Base-by-base conservation (phyloP, 2,888 invertebrate genomes). In the Podotricha telesiphe region DNA sequence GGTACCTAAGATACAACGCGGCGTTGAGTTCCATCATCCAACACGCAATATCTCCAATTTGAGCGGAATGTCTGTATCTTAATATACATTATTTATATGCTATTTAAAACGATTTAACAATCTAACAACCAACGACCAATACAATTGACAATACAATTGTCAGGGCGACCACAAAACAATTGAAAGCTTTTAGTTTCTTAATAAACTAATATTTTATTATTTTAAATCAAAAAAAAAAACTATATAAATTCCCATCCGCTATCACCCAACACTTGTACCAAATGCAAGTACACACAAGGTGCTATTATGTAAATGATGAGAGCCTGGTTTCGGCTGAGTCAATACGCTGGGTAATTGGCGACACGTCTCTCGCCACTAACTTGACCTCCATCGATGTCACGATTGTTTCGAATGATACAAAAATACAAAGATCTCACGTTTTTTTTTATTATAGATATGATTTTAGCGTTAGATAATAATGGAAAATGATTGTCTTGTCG, bases 251-350 rank as follows among this genome's bases (percentile, higher is more conserved):
- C 6, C 28, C 28, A 28, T 37, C 34, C 77, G 78, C 76, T 68
- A 0, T 8, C 64, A 47, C 77, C 72, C 71, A 51, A 77, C n/a
- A 71, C 78, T 84, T 79, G 51, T 1, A 68, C 79, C 82, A 71
- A 34, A 7, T 17, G 40, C 42, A 69, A 71, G 75, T 71, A 71
- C 78, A 78, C 79, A 86, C 86, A 90, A 91, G 91, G 89, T 91
- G 89, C 92, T 90, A 91, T 93, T 92, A 93, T 93, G 92, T 87
- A 92, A 93, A 92, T 92, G 87, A 91, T 91, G 92, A 87, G 92
- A 91, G 90, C 86, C 81, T 81, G 82, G 89, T 88, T 90, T 88
- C 87, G 90, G 86, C 88, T 89, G 88, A 92, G 91, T 91, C 91
- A 91, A 91, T 91, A 92, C 86, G 79, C 80, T 80, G 82, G 87